Evolutionary conservation across 2,113 vertebrate species (phyloP).

Genomic region (Ranitomeya variabilis): DNA sequence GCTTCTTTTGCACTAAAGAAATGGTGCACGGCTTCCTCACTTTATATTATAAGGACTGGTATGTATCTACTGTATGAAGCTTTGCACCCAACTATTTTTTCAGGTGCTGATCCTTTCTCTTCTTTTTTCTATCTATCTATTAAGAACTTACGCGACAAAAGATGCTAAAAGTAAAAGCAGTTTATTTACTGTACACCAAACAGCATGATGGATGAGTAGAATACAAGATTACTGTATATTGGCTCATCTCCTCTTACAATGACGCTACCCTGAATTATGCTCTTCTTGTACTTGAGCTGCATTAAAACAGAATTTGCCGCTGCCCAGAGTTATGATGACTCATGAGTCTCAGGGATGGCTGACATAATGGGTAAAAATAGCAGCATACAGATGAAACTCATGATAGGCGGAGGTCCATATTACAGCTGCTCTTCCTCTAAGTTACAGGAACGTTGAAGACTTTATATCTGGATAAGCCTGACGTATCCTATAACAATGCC

Average conservation of each 20-base stretch:
- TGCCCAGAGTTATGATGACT: neutral
- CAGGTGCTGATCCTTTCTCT: no score
- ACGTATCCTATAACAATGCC: neutral
- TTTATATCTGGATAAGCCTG: neutral
- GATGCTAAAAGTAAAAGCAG: no score
- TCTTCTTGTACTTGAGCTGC: neutral
- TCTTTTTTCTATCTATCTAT: no score
- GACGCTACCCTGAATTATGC: neutral
- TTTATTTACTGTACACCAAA: no score
- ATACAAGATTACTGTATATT: neutral
- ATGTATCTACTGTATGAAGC: no score
- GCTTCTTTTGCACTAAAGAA: no score
- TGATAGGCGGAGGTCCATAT: no score
- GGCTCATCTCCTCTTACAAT: neutral
- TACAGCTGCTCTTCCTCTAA: neutral
- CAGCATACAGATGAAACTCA: neutral
- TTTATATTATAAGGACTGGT: no score
- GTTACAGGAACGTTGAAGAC: neutral
- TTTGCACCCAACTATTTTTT: no score
- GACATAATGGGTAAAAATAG: conserved; percentile 18
- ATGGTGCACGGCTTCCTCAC: no score
- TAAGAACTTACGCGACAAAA: no score
- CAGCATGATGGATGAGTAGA: no score
- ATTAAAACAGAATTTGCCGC: neutral
- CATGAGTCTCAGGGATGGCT: neutral